phyloP scores from a whole-genome alignment of 1,140 invertebrate genomes.

The Papilio machaon region DNA sequence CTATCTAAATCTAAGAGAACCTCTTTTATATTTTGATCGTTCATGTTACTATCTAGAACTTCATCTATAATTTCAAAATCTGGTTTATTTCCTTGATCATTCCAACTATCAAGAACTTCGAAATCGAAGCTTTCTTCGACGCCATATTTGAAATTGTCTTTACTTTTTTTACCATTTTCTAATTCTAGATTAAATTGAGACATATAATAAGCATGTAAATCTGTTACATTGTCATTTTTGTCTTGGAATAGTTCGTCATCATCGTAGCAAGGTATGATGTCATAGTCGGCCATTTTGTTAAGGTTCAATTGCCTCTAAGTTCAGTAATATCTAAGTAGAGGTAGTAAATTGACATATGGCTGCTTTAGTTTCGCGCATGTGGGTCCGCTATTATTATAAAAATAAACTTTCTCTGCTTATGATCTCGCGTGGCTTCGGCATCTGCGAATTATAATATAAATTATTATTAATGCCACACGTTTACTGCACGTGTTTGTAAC shows the following conservation, averaged over 20 bases:
- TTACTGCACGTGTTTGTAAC: conserved; percentile 67
- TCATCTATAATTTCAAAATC: conserved; percentile 72
- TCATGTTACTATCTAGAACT: conserved; percentile 69
- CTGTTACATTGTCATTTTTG: conserved; percentile 65
- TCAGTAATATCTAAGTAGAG: conserved; percentile 70
- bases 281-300: conserved; percentile 70
- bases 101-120: conserved; percentile 69
- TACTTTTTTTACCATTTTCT: conserved; percentile 63
- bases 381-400: conserved; percentile 80
- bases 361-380: conserved; percentile 65
- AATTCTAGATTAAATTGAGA: conserved; percentile 76
- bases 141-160: conserved; percentile 70
- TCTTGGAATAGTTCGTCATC: conserved; percentile 69
- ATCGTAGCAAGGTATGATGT: conserved; percentile 67
- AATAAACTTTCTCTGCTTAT: conserved; percentile 79
- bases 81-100: conserved; percentile 52
- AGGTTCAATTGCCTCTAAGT: conserved; percentile 76
- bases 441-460: conserved; percentile 80
- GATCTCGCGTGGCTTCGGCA: conserved; percentile 71
- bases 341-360: conserved; percentile 74
- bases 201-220: conserved; percentile 77
- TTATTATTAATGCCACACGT: conserved; percentile 64
- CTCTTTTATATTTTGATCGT: conserved; percentile 76
- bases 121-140: conserved; percentile 76
- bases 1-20: conserved; percentile 73